Evolutionary conservation across 2,113 vertebrate genomes (phyloP), one percentile per base, ranked within the genome.

Genomic region (Seriola quinqueradiata): DNA sequence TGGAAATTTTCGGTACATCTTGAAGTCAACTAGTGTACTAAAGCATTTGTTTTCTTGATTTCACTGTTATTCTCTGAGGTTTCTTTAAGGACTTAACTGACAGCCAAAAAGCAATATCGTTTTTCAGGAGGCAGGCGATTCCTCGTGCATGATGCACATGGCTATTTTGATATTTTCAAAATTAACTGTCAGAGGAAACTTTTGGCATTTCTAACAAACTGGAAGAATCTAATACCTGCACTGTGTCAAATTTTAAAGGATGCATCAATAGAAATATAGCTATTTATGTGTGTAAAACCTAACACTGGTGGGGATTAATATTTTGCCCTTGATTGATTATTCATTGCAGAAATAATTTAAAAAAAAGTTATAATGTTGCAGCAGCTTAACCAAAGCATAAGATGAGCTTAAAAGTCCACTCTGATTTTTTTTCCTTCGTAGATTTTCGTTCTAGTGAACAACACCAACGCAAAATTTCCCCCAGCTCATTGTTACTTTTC

Each of bases 1-100:
- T 58, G 80, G 70, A 73, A 76, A 85, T 79, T 70, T 75, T 70
- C 58, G 34, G 55, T 59, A 60, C 71, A 78, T 83, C 60, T 70
- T 48, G 14, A 48, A 17, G 16, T 48, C 46, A 4, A 46, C 44
- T 46, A 46, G 50, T 7, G 9, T 9, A n/a, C 50, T 21, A 9
- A 8, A 21, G 19, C 17, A 52, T 52, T 19, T 52, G 8, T 9
- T 52, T 52, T n/a, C 7, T 52, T 52, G 8, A 19, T 52, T 52
- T 21, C 9, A 52, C 50, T 52, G 19, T n/a, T 21, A 9, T 19
- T 17, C 46, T 48, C 4, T 48, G 40, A 42, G 46, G 50, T 9
- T 52, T 52, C 8, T 9, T 52, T 52, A 52, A 52, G 50, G 48
- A 50, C 17, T 21, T 21, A 52, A 52, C 2, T 52, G 50, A 52